Conservation (phyloP, 2,888 invertebrate genomes). For the Aradus depressus region DNA sequence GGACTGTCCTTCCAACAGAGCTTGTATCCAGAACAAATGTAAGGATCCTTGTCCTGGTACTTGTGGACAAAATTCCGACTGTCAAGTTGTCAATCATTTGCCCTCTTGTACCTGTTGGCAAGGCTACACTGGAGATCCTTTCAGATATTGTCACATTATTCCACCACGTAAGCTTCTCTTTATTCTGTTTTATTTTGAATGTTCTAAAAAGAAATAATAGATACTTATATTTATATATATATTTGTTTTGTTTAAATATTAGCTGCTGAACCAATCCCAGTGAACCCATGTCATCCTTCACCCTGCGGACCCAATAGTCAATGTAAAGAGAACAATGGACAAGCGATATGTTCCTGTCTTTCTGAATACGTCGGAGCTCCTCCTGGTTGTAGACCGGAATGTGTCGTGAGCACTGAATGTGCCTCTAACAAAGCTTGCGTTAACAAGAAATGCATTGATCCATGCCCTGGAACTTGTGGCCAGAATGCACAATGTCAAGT, state of each 20-base stretch:
- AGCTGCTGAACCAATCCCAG: constrained; percentile 32
- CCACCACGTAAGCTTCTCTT: too few species aligned
- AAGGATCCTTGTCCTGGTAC: constrained; percentile 61
- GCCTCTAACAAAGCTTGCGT: constrained; percentile 48
- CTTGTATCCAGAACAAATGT: constrained; percentile 68
- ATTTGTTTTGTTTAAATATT: constrained; percentile 11
- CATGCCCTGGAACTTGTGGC: constrained; percentile 50
- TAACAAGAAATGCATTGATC: constrained; percentile 52
- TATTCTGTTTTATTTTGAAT: too few species aligned
- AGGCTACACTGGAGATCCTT: constrained; percentile 63
- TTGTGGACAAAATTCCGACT: constrained; percentile 62
- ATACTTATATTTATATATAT: too few species aligned
- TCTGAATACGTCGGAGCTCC: constrained; percentile 59
- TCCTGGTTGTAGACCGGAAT: constrained; percentile 57
- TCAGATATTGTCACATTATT: constrained; percentile 53
- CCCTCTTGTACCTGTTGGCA: constrained; percentile 59
- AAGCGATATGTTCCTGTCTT: constrained; percentile 57
- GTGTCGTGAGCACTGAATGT: constrained; percentile 53
- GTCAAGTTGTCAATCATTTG: constrained; percentile 61
- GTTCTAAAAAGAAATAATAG: too few species aligned
- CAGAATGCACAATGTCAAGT: constrained; percentile 45
- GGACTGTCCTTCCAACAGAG: constrained; percentile 58
- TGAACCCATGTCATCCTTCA: constrained; percentile 49
- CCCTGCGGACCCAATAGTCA: constrained; percentile 61
- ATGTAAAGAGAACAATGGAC: constrained; percentile 51